phyloP scores from a whole-genome alignment of 2,888 invertebrate species.

The Lasioglossum oenotherae region DNA sequence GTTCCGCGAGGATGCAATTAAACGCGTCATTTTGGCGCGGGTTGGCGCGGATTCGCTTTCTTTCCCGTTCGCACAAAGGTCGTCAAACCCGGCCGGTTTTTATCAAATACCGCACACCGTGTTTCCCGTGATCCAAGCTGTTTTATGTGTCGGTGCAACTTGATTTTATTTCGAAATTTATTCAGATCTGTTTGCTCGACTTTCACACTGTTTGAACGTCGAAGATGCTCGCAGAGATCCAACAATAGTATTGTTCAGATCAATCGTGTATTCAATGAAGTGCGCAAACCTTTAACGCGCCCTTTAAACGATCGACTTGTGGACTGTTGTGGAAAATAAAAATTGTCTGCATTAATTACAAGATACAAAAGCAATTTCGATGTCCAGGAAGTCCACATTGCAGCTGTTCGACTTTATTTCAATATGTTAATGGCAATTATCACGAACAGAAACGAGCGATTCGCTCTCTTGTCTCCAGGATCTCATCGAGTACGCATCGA shows the following conservation, averaged over 20 bases:
- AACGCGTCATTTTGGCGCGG: slow-evolving; percentile 31
- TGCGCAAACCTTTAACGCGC: too few relatives aligned
- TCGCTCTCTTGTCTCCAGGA: too few relatives aligned
- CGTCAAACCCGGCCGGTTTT: background rate
- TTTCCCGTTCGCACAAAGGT: background rate
- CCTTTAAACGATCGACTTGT: too few relatives aligned
- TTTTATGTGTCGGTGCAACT: background rate
- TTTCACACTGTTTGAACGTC: background rate
- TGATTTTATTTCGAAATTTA: background rate
- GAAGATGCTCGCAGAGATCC: background rate
- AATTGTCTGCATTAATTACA: too few relatives aligned
- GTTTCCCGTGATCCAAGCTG: background rate
- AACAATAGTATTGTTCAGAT: background rate
- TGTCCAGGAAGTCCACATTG: background rate
- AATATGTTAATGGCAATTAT: background rate
- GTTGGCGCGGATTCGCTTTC: background rate
- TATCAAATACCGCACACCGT: background rate
- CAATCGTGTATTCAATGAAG: background rate
- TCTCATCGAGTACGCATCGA: too few relatives aligned
- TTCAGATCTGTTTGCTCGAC: background rate
- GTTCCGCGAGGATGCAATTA: slow-evolving; percentile 33
- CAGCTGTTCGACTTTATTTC: background rate
- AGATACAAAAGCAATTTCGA: too few relatives aligned
- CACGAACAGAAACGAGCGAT: too few relatives aligned
- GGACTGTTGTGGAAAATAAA: too few relatives aligned